Conservation (phyloP, 2,113 vertebrate genomes). For the Melospiza melodia region DNA sequence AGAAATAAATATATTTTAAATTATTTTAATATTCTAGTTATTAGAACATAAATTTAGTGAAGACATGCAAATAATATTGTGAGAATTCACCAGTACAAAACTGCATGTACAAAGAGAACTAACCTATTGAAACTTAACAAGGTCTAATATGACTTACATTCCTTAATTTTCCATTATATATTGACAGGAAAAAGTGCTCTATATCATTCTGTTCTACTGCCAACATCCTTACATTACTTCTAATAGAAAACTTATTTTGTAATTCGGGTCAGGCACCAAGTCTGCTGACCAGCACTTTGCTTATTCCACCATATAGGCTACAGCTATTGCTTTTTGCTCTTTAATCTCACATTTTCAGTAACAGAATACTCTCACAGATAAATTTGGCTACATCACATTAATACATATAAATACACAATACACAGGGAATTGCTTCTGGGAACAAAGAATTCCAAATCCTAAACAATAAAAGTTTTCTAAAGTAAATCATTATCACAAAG, state of each 20-base stretch:
- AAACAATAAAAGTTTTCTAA: not conserved
- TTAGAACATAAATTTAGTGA: not conserved
- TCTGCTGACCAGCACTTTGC: not conserved
- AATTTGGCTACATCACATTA: not conserved
- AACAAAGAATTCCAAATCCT: not conserved
- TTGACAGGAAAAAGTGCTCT: not conserved
- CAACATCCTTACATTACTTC: not conserved
- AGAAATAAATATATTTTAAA: not conserved
- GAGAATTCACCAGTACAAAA: not conserved
- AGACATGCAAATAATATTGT: not conserved
- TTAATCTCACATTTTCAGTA: not conserved
- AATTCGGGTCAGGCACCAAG: not conserved
- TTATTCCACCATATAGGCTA: not conserved
- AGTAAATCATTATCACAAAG: not conserved
- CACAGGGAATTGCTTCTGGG: not conserved
- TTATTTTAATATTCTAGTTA: constrained; percentile 3
- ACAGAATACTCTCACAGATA: not conserved
- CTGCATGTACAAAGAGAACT: not conserved
- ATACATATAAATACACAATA: not conserved
- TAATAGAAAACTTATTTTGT: not conserved
- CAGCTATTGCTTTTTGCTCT: not conserved
- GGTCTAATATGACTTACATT: not conserved
- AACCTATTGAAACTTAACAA: not conserved
- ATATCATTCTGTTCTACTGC: not conserved
- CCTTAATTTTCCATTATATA: not conserved